These are phyloP conservation scores for Cynocephalus volans DNA, from an alignment of 2,113 vertebrate species.

Conservation along the genomic window DNA sequence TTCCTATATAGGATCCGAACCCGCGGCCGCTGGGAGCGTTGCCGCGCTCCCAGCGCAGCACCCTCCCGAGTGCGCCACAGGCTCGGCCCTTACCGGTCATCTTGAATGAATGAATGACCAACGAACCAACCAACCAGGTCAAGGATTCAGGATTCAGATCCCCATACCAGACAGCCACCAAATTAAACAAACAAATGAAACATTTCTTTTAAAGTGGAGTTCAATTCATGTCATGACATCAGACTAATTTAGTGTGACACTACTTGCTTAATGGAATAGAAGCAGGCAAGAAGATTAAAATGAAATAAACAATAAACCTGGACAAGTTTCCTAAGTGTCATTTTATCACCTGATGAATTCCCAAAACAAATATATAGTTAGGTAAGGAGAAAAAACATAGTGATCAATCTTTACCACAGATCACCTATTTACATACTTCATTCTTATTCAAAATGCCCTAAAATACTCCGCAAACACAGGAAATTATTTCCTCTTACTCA, in stretches of 20 bases:
- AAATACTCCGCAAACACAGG: not conserved
- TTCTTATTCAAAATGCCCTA: not conserved
- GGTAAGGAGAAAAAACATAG: accelerated
- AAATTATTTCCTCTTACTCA: not conserved
- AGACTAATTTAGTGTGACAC: not conserved
- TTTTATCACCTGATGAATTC: not conserved
- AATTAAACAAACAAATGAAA: too few relatives aligned
- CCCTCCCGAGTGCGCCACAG: too few relatives aligned
- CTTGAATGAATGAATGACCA: too few relatives aligned
- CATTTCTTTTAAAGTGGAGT: not conserved
- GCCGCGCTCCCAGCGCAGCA: too few relatives aligned
- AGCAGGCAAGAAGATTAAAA: not conserved
- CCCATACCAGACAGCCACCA: too few relatives aligned
- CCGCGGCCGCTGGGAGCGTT: too few relatives aligned
- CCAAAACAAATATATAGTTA: not conserved
- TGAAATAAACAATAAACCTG: accelerated
- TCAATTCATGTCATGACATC: not conserved
- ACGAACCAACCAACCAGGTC: too few relatives aligned
- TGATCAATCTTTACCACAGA: not conserved
- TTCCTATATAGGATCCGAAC: too few relatives aligned
- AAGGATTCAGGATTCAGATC: too few relatives aligned
- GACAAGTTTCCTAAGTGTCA: not conserved
- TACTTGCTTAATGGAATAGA: not conserved
- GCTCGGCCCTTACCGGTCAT: too few relatives aligned
- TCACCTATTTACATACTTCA: not conserved